Evolutionary conservation across 2,888 invertebrate species (phyloP), one percentile per base, ranked within the genome.

Genomic region (Myathropa florea): DNA sequence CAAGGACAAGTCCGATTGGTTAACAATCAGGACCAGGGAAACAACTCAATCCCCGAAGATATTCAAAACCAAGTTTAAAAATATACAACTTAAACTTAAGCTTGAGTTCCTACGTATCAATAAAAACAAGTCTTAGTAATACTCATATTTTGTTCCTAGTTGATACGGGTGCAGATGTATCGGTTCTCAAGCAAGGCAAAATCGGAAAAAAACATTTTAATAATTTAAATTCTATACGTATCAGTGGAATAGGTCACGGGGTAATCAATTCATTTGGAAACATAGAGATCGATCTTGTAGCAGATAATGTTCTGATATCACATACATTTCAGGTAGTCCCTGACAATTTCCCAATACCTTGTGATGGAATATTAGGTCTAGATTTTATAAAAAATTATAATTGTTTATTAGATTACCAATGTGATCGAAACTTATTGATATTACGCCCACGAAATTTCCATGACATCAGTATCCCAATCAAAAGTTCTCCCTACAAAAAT

Each of bases 161-260:
- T 24, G 75, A 71, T 70, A 64, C 79, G 14, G 70, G 75, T 46
- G 79, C 76, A 30, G 68, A 84, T 80, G 67, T 75, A 18, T 73
- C 64, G 4, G 33, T 73, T 57, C 36, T 64, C 23, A 73, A 36
- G 18, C 3, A 18, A 70, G 46, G 30, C n/a, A 57, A 23, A 55
- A 24, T 68, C 30, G 12, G 28, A 21, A 30, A 67, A 4, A 55
- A 30, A 0, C n/a, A 24, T 18, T 9, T 26, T 21, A 67, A 28
- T 30, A 53, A 7, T 2, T 9, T 14, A 7, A 65, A 65, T 26
- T 39, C 46, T n/a, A 67, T 55, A 28, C n/a, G 53, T 4, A 7
- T 67, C 21, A 53, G 55, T 30, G 67, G 55, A 53, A 67, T 67
- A 33, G 67, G 67, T 1, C n/a, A n/a, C n/a, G n/a, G n/a, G n/a